Percentiles rank a stretch among this genome's conserved stretches.
phyloP scores from a whole-genome alignment of 92 coral and sea anemone genomes.

The Epizoanthus stellaris region DNA sequence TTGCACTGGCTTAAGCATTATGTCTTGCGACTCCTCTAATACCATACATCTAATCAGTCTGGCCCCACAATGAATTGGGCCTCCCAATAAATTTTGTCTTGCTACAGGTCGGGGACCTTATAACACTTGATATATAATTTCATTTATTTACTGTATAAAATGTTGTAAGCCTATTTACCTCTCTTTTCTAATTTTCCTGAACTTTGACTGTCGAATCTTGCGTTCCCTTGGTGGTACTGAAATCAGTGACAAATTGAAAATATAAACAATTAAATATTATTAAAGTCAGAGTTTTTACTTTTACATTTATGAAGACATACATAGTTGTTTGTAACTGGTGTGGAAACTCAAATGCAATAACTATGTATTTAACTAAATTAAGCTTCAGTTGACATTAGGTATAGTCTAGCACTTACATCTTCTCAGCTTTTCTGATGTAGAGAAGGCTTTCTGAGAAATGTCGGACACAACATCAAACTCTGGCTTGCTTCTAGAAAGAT shows the following conservation, averaged over 20 bases:
- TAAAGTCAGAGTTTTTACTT: too few relatives aligned
- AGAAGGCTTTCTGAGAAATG: constrained; percentile 94
- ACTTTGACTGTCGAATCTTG: constrained; percentile 90
- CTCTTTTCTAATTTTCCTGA: constrained; percentile 87
- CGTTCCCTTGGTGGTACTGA: constrained; percentile 96
- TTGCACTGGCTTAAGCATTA: too few relatives aligned
- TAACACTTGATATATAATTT: constrained; percentile 8
- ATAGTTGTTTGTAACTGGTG: too few relatives aligned
- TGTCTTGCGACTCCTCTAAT: too few relatives aligned
- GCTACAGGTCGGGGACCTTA: background rate
- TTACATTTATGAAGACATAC: too few relatives aligned
- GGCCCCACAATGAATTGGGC: too few relatives aligned
- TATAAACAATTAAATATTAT: background rate
- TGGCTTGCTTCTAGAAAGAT: constrained; percentile 94
- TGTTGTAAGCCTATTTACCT: constrained; percentile 53
- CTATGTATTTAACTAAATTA: too few relatives aligned
- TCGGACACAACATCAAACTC: constrained; percentile 84
- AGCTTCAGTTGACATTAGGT: too few relatives aligned
- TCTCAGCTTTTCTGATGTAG: constrained; percentile 89
- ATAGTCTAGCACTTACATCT: constrained; percentile 76
- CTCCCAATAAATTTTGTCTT: background rate
- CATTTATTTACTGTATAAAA: background rate
- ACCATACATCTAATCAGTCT: too few relatives aligned
- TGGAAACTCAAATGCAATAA: too few relatives aligned
- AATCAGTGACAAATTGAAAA: background rate